Conservation (phyloP, 2,888 invertebrate species). For the Hydrotaea diabolus region DNA sequence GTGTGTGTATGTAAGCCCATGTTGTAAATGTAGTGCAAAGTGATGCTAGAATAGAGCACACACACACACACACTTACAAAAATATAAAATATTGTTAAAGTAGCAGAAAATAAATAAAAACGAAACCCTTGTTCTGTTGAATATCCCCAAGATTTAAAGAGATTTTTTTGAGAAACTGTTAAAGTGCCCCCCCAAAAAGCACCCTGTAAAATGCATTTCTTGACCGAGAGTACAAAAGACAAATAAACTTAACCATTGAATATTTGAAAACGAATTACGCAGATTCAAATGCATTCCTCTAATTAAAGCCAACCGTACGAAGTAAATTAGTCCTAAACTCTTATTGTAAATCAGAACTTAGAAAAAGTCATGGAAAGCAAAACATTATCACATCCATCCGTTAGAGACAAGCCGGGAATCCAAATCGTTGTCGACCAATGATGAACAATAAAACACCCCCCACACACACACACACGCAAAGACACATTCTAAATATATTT, state of each 20-base stretch:
- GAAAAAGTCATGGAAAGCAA: conserved; percentile 8
- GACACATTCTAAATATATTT: background rate
- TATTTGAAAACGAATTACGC: conserved; percentile 51
- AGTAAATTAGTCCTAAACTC: conserved; percentile 20
- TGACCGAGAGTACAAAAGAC: conserved; percentile 79
- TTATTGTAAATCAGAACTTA: conserved; percentile 33
- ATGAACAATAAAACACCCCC: conserved; percentile 18
- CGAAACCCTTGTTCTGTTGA: conserved; percentile 66
- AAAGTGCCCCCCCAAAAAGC: conserved; percentile 71
- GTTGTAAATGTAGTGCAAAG: conserved; percentile 13
- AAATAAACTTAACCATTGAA: conserved; percentile 57
- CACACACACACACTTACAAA: no score
- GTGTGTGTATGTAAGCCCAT: background rate
- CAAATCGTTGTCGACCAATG: conserved; percentile 49
- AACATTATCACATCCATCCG: conserved; percentile 63
- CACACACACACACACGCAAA: conserved; percentile 2
- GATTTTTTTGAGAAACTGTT: conserved; percentile 58
- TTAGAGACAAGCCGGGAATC: conserved; percentile 51
- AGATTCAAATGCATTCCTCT: conserved; percentile 51
- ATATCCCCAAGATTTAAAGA: conserved; percentile 67
- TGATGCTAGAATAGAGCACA: conserved; percentile 32
- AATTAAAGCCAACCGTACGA: conserved; percentile 19
- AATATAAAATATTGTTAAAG: conserved; percentile 1
- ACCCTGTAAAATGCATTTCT: conserved; percentile 79
- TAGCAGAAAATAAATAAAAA: conserved; percentile 22